Percentiles rank a stretch among this genome's conserved stretches.
Evolutionary conservation across 1,140 invertebrate species (phyloP).

Genomic region (Panagrolaimus sp.): DNA sequence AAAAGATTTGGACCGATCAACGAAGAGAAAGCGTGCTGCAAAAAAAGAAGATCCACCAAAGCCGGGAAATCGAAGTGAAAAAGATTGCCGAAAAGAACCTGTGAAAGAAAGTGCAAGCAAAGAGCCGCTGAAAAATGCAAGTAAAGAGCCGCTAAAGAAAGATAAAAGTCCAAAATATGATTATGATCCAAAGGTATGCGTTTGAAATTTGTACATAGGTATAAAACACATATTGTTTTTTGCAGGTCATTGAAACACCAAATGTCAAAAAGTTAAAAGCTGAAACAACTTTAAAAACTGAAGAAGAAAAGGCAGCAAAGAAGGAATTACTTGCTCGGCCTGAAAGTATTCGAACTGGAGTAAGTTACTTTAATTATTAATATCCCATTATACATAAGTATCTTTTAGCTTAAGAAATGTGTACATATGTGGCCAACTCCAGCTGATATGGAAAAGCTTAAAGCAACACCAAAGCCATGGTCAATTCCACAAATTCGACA

Average conservation of each 20-base stretch:
- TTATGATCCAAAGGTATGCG: not conserved
- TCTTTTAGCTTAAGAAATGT: not conserved
- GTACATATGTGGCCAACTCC: constrained; percentile 16
- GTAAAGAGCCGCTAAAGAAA: constrained; percentile 1
- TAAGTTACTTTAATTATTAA: not conserved
- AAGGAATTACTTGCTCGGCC: not conserved
- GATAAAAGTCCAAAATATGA: not conserved
- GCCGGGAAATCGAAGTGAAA: not conserved
- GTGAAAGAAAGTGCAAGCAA: too few species aligned
- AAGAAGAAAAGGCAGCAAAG: not conserved
- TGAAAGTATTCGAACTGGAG: not conserved
- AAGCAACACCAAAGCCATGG: not conserved
- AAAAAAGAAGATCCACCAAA: not conserved
- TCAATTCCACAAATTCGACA: constrained; percentile 5
- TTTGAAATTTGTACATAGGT: too few species aligned
- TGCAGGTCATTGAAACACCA: constrained; percentile 1
- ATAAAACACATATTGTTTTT: not conserved
- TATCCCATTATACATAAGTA: not conserved
- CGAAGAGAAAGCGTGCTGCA: not conserved
- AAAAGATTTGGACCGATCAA: not conserved
- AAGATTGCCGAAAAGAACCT: not conserved
- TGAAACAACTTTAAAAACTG: not conserved
- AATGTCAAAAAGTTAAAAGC: constrained; percentile 2
- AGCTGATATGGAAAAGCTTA: constrained; percentile 12
- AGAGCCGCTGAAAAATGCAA: too few species aligned